Conservation (phyloP, 2,113 vertebrate genomes). For the Tragelaphus imberbis region DNA sequence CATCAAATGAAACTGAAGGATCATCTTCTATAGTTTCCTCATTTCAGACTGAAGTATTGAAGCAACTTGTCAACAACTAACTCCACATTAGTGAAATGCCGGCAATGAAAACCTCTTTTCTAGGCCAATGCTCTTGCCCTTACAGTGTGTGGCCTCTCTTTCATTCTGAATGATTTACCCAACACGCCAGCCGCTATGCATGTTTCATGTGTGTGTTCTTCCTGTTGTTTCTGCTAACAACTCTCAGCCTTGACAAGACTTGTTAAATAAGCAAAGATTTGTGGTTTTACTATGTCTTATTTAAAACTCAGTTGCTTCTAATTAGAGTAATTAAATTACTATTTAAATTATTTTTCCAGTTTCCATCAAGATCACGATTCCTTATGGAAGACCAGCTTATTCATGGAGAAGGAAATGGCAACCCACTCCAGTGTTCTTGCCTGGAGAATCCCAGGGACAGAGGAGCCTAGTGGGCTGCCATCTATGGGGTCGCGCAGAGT, state of each 20-base stretch:
- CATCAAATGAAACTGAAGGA: not conserved
- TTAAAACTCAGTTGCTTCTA: not conserved
- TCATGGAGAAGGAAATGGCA: not conserved
- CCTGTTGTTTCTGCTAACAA: not conserved
- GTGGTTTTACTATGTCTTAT: not conserved
- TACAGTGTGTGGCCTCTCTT: not conserved
- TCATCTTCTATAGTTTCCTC: not conserved
- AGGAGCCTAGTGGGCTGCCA: too few relatives aligned
- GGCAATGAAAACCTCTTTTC: not conserved
- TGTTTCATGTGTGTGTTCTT: not conserved
- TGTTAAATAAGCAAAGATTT: conserved; percentile 19
- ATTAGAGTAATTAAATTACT: not conserved
- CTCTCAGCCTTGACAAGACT: not conserved
- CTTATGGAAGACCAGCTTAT: not conserved
- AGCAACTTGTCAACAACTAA: not conserved
- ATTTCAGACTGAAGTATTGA: not conserved
- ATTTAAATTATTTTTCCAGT: not conserved
- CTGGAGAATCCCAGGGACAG: too few relatives aligned
- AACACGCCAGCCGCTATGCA: not conserved
- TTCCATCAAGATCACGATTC: not conserved
- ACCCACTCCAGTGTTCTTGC: too few relatives aligned
- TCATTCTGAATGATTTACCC: not conserved
- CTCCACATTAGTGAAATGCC: not conserved
- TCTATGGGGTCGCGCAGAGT: too few relatives aligned
- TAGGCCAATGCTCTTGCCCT: not conserved